Evolutionary conservation across 2,888 invertebrate genomes (phyloP), one percentile per base, ranked within the genome.

Genomic region (Eristalinus aeneus): DNA sequence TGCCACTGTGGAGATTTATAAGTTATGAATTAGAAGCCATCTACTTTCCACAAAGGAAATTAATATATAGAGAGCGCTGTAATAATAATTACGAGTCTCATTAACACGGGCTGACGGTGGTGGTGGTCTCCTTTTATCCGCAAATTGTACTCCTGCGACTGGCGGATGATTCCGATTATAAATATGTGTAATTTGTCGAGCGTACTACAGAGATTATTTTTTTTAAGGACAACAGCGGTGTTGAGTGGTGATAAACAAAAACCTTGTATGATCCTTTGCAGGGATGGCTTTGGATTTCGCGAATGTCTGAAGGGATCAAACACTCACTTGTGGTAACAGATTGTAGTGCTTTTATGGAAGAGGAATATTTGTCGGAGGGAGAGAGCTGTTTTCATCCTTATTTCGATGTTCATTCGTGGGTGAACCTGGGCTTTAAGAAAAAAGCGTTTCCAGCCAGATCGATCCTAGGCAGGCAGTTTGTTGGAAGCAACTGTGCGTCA

Each of bases 41-140:
- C 32, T 64, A 58, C 31, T 65, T 16, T 2, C 22, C 23, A 46
- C 16, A 32, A n/a, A n/a, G 56, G 12, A 1, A 46, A 11, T 20
- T 6, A 63, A 34, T 32, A 39, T n/a, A 60, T 1, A 56, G 16
- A 36, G 54, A 16, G 31, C 22, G 36, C 46, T n/a, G 39, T 39
- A 72, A 72, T 31, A 61, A 67, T 79, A 73, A 79, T 79, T 53
- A 53, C 58, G 46, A 75, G 39, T 74, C 56, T 64, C 72, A 54
- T 68, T 53, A 72, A 46, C 34, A 36, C 64, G 20, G 56, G 58
- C 56, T 58, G 5, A 27, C 27, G 27, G 27, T 27, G 27, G 27
- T 27, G 63, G 46, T 46, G 64, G 60, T 60, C 53, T 73, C 67
- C 72, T 72, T 72, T 72, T 63, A 39, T 53, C 60, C 67, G 22